Conservation (phyloP, 2,113 vertebrate genomes). For the Gorsachius goisagi region DNA sequence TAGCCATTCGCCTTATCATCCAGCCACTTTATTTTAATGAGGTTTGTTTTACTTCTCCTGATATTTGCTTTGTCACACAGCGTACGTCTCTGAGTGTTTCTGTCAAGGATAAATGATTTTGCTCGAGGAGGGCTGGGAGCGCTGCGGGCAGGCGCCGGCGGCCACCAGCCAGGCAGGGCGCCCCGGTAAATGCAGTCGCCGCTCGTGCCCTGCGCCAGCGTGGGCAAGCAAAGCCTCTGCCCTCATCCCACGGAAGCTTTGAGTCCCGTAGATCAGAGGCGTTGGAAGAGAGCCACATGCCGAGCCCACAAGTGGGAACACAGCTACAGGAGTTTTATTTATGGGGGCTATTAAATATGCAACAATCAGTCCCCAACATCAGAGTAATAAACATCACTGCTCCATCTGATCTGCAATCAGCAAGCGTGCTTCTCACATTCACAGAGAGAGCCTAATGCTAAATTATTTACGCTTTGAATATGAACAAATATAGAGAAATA, state of each 20-base stretch:
- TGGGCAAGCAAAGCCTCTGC: neutral
- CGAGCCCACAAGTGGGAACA: neutral
- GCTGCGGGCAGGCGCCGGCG: neutral
- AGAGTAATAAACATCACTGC: conserved; percentile 43
- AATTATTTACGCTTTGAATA: conserved; percentile 58
- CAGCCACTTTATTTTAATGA: conserved; percentile 56
- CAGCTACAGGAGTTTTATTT: neutral
- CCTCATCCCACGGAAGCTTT: neutral
- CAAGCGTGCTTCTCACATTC: conserved; percentile 24
- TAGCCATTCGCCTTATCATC: conserved; percentile 6
- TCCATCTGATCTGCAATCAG: conserved; percentile 52
- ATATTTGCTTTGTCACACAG: conserved; percentile 20
- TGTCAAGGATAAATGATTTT: neutral
- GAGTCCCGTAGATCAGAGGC: neutral
- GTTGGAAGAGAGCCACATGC: neutral
- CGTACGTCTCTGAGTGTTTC: neutral
- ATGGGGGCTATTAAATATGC: conserved; percentile 47
- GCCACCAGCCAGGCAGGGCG: neutral
- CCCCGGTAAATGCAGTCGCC: fast-evolving
- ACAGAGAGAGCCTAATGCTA: conserved; percentile 25
- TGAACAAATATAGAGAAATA: conserved; percentile 55
- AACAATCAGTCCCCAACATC: conserved; percentile 51
- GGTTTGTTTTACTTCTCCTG: conserved; percentile 31
- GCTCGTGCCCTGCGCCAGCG: neutral
- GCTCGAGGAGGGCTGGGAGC: neutral